These are phyloP conservation scores for Zaprionus kolodkinae DNA, from an alignment of 1,140 invertebrate species.

Conservation along the genomic window DNA sequence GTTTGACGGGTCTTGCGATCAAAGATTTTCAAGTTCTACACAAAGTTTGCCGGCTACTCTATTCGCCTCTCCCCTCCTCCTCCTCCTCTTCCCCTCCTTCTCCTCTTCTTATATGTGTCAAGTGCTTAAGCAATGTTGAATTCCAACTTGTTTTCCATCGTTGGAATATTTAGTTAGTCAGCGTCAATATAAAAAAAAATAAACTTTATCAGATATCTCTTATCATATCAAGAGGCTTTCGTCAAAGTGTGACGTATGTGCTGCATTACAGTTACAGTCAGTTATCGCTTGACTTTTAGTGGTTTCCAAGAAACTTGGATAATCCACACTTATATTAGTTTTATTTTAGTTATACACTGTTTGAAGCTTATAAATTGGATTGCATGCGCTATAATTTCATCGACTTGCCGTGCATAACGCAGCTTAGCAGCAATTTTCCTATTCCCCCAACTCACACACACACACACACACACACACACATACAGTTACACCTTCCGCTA, in stretches of 20 bases:
- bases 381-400: slow-evolving; percentile 53
- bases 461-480: background rate
- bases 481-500: slow-evolving; percentile 18
- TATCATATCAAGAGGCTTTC: slow-evolving; percentile 44
- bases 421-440: slow-evolving; percentile 62
- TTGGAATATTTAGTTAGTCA: slow-evolving; percentile 28
- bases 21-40: slow-evolving; percentile 38
- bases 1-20: slow-evolving; percentile 58
- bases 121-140: slow-evolving; percentile 43
- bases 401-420: slow-evolving; percentile 51
- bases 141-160: slow-evolving; percentile 33
- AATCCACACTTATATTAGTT: background rate
- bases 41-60: slow-evolving; percentile 34
- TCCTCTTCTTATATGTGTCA: slow-evolving; percentile 63
- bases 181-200: background rate
- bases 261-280: background rate
- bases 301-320: slow-evolving; percentile 20
- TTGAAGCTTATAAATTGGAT: slow-evolving; percentile 30
- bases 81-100: background rate
- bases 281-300: background rate
- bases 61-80: background rate
- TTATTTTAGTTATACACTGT: background rate
- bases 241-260: slow-evolving; percentile 13
- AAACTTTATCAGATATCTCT: slow-evolving; percentile 12
- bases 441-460: slow-evolving; percentile 5